A percentile compares a stretch with the other conserved stretches of the same genome.
These are phyloP conservation scores for Aricia agestis DNA, from an alignment of 1,140 invertebrate species.

Conservation along the genomic window DNA sequence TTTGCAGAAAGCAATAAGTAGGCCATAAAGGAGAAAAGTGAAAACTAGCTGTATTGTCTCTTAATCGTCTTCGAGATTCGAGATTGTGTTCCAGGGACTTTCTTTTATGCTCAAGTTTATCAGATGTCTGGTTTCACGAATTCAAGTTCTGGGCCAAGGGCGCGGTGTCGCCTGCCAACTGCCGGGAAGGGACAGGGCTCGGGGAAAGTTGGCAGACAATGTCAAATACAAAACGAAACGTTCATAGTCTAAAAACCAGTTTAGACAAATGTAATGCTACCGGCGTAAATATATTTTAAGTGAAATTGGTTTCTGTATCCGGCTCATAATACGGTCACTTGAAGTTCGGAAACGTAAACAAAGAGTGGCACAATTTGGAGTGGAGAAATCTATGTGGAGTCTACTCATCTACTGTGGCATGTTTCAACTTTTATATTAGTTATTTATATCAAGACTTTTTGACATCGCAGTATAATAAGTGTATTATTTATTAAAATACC, in stretches of 20 bases:
- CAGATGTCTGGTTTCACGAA: slow-evolving; percentile 2
- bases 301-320: neutral
- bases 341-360: neutral
- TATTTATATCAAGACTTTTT: too few relatives aligned
- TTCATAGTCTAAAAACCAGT: neutral
- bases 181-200: neutral
- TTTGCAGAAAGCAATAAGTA: neutral
- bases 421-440: neutral
- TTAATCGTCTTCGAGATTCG: slow-evolving; percentile 1
- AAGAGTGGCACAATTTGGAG: neutral
- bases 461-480: too few relatives aligned
- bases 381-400: neutral
- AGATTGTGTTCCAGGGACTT: neutral
- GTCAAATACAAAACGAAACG: neutral
- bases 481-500: too few relatives aligned
- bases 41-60: neutral
- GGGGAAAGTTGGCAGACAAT: neutral
- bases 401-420: neutral
- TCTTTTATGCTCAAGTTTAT: slow-evolving; percentile 6
- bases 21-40: slow-evolving; percentile 9
- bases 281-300: neutral
- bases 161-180: neutral
- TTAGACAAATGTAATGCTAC: neutral
- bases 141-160: slow-evolving; percentile 2
- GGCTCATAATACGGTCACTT: neutral